Evolutionary conservation across 2,797 vertebrate species (phyloP).

Genomic region (Darevskia mixta): DNA sequence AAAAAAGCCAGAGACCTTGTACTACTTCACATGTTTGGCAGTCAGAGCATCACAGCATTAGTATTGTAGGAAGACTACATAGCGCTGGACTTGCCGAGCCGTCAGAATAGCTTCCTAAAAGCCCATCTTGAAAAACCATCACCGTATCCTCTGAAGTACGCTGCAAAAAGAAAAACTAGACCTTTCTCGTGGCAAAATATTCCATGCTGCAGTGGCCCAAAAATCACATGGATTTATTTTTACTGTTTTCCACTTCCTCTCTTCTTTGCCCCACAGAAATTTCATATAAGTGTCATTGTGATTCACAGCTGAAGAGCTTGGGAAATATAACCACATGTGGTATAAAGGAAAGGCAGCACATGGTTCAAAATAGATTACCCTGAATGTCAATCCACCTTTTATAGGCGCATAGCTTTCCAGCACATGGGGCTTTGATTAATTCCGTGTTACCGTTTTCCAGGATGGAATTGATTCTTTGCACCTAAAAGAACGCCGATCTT

Average conservation of each 20-base stretch:
- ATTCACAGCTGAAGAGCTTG: conserved; percentile 40
- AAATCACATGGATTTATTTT: conserved; percentile 32
- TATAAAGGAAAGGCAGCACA: conserved; percentile 43
- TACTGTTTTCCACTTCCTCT: conserved; percentile 36
- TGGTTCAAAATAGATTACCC: conserved; percentile 62
- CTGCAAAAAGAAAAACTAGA: neutral
- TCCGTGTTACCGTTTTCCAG: conserved; percentile 14
- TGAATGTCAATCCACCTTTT: conserved; percentile 40
- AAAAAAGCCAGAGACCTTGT: neutral
- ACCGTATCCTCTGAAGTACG: conserved; percentile 1
- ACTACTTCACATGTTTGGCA: conserved; percentile 29
- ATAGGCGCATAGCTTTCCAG: neutral
- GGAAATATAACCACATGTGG: conserved; percentile 23
- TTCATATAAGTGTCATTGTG: conserved; percentile 47
- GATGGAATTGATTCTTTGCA: conserved; percentile 58
- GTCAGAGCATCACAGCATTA: conserved; percentile 13
- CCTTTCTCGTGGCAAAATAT: conserved; percentile 28
- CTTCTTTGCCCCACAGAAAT: conserved; percentile 27
- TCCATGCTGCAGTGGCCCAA: conserved; percentile 10
- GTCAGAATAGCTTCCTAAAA: conserved; percentile 11
- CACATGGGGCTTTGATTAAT: neutral
- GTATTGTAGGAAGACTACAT: neutral
- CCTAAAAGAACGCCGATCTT: neutral
- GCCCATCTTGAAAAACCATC: conserved; percentile 15
- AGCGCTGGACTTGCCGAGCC: neutral